Evolutionary conservation across 1,140 invertebrate genomes (phyloP), one percentile per base, ranked within the genome.

Genomic region (Lutraria rhynchaena): DNA sequence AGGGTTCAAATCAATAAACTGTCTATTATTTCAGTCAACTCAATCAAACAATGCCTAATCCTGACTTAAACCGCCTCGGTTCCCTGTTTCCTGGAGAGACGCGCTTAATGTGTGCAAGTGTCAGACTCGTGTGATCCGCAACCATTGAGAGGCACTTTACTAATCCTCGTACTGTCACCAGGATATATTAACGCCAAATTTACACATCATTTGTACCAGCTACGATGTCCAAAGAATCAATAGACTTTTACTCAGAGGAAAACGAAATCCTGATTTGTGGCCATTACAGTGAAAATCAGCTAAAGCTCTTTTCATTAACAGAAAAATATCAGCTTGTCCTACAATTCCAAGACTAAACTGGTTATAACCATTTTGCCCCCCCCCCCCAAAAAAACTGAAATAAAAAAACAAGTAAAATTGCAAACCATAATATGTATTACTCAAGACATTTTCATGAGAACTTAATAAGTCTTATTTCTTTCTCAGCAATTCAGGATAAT

Each of bases 221-320:
- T 51, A 49, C 37, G 19, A 29, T 69, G 41, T 27, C 65, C 15
- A 31, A 69, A 51, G 49, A 53, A 69, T 69, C 65, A 51, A 69
- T 69, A 69, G 5, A 69, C 24, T 69, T 69, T 69, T 69, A 69
- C 65, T 49, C 65, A 31, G 19, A 49, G 69, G 63, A 61, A 81
- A 67, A 81, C 61, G 27, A 61, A 63, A 41, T 63, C 60, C 35
- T 63, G 60, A 63, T 63, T 63, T 63, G 60, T 41, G n/a, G 60
- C 60, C 60, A 63, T 63, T 41, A 63, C 1, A 2, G 1, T 4
- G 35, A 4, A 44, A 24, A 3, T 19, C 22, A 13, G 7, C 29
- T 63, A 5, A 41, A 41, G 35, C 60, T 35, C 44, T 37, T 33
- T 63, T 63, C 60, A 63, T 63, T 63, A 44, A 61, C 29, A 27